A percentile compares a stretch with the other conserved stretches of the same genome.
These are phyloP conservation scores for Phytoseiulus persimilis DNA, from an alignment of 2,888 invertebrate species.

Conservation along the genomic window DNA sequence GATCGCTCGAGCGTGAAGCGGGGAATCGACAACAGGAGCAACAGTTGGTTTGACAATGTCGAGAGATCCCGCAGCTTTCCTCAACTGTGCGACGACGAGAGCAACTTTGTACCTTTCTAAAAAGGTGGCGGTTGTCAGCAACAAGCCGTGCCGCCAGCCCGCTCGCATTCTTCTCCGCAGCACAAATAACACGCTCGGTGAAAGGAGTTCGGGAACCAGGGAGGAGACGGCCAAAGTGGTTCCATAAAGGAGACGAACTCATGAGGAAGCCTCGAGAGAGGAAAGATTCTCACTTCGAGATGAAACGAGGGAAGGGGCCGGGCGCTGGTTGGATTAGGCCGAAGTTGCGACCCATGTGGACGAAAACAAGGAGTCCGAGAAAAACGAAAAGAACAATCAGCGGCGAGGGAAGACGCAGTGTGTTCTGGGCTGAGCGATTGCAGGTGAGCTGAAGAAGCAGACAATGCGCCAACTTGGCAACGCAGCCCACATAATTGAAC, in stretches of 20 bases:
- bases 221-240: background rate
- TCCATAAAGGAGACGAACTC: background rate
- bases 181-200: background rate
- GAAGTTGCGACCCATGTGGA: background rate
- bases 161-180: background rate
- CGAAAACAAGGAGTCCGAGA: too few species aligned
- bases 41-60: conserved; percentile 5
- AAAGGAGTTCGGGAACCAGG: background rate
- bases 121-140: background rate
- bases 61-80: background rate
- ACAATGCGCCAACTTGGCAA: too few species aligned
- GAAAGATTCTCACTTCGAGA: background rate
- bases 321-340: background rate
- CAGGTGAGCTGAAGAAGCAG: too few species aligned
- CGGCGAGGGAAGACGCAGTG: background rate
- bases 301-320: background rate
- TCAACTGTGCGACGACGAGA: background rate
- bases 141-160: background rate
- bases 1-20: background rate
- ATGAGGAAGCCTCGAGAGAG: background rate
- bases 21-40: background rate
- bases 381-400: background rate
- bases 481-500: too few species aligned
- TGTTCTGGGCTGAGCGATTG: too few species aligned
- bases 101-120: background rate